Evolutionary conservation across 2,113 vertebrate genomes (phyloP), one percentile per base, ranked within the genome.

Genomic region (Hypanus sabinus): DNA sequence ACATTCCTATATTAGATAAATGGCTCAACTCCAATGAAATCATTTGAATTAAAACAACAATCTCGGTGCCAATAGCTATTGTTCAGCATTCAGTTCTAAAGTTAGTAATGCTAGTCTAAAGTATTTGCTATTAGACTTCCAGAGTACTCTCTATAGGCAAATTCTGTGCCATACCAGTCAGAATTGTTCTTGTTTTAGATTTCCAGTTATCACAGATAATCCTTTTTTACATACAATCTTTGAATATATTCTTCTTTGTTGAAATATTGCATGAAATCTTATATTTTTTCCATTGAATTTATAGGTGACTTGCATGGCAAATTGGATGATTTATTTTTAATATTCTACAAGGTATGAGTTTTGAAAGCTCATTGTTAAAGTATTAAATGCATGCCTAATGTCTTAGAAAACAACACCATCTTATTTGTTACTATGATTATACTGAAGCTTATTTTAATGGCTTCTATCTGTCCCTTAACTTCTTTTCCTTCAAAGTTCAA

Each of bases 291-390:
- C 11, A 16, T 75, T 68, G 12, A n/a, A 46, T 94, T 94, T 0
- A 75, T 95, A 99, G 98, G 98, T 95, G 98, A 99, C 95, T 95
- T 99, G 94, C 98, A 99, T 0, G 98, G 99, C 55, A 98, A 98
- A 77, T 95, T 99, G 94, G 98, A 98, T 94, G 99, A 99, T 95
- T 96, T 98, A 95, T 96, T 98, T 94, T 94, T 98, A 94, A 96
- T 98, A 94, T 98, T 98, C 95, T 97, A 98, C 94, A 98, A 98
- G 97, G 97, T 98, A 95, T 57, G 95, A 33, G 16, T 73, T 73
- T 73, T 93, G 20, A 93, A 73, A 75, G 33, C 70, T 68, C 22
- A 46, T 90, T 90, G 57, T 5, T n/a, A 88, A 16, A 33, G n/a
- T 88, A 11, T 5, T 62, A 33, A 5, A 73, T 88, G 57, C 14